These are phyloP conservation scores for Bombyx mori DNA, from an alignment of 1,140 invertebrate genomes.

Conservation along the genomic window DNA sequence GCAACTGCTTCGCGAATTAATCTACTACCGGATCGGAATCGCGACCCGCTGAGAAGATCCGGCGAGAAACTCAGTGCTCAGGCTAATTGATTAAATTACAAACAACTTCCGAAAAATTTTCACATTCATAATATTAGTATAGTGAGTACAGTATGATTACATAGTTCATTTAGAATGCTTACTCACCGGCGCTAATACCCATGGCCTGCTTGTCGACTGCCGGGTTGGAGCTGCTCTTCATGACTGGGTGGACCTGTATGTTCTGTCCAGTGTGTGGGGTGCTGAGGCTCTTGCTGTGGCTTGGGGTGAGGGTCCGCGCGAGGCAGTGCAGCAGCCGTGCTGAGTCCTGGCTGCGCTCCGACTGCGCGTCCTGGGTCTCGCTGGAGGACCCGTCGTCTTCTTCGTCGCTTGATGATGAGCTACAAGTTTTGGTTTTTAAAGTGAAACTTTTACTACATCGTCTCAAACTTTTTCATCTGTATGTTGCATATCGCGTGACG, in stretches of 20 bases:
- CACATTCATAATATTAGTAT: no score
- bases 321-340: conserved; percentile 31
- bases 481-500: no score
- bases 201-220: conserved; percentile 66
- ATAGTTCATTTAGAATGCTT: no score
- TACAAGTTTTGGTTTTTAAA: conserved; percentile 23
- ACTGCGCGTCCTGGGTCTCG: conserved; percentile 59
- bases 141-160: no score
- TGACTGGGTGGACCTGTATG: conserved; percentile 62
- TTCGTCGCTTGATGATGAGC: conserved; percentile 78
- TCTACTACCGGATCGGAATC: no score
- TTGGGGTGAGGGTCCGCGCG: conserved; percentile 38
- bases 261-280: conserved; percentile 52
- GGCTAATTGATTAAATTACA: no score
- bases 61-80: no score
- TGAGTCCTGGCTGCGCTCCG: conserved; percentile 44
- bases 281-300: conserved; percentile 58
- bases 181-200: conserved; percentile 57
- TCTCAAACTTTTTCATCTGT: no score
- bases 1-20: no score
- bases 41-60: no score
- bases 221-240: conserved; percentile 66
- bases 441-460: no score
- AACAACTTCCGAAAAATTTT: no score
- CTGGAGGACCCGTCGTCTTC: conserved; percentile 73